Percentiles rank a stretch among this genome's conserved stretches.
Evolutionary conservation across 1,140 invertebrate species (phyloP).

Genomic region (Anagrus nilaparvatae): DNA sequence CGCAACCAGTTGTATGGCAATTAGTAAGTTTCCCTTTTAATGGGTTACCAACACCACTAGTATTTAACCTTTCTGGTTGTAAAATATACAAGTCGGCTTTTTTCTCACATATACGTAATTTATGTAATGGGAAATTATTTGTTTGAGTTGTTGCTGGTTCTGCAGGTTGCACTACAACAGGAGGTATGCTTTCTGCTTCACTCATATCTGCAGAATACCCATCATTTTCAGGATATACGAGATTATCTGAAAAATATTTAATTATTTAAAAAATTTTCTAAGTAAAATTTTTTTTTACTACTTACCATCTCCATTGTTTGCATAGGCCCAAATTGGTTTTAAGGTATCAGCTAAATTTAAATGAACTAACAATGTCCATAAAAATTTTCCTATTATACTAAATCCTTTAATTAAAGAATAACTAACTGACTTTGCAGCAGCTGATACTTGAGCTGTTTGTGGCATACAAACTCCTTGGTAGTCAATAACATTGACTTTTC

Average conservation of each 20-base stretch:
- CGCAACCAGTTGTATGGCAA: conserved; percentile 80
- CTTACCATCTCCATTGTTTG: conserved; percentile 36
- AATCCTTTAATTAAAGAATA: conserved; percentile 27
- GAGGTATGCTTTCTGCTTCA: conserved; percentile 25
- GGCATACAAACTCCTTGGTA: conserved; percentile 82
- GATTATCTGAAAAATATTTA: conserved; percentile 22
- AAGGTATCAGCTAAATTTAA: conserved; percentile 35
- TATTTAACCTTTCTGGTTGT: conserved; percentile 68
- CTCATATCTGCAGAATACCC: conserved; percentile 25
- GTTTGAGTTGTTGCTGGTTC: conserved; percentile 34
- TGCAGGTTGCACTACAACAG: conserved; percentile 26
- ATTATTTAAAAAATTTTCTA: conserved; percentile 5
- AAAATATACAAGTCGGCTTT: conserved; percentile 78
- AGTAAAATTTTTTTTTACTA: conserved; percentile 6
- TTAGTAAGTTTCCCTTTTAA: conserved; percentile 84
- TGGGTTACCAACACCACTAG: conserved; percentile 63
- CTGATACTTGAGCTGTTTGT: conserved; percentile 59
- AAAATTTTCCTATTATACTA: conserved; percentile 23
- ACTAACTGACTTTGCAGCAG: conserved; percentile 41
- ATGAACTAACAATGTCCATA: conserved; percentile 34
- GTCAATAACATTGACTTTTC: conserved; percentile 73
- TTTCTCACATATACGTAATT: conserved; percentile 69
- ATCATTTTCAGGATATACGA: conserved; percentile 29
- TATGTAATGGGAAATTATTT: conserved; percentile 31
- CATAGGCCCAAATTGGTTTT: conserved; percentile 30